These are phyloP conservation scores for Sylvietta virens DNA, from an alignment of 2,113 vertebrate genomes.

Conservation along the genomic window DNA sequence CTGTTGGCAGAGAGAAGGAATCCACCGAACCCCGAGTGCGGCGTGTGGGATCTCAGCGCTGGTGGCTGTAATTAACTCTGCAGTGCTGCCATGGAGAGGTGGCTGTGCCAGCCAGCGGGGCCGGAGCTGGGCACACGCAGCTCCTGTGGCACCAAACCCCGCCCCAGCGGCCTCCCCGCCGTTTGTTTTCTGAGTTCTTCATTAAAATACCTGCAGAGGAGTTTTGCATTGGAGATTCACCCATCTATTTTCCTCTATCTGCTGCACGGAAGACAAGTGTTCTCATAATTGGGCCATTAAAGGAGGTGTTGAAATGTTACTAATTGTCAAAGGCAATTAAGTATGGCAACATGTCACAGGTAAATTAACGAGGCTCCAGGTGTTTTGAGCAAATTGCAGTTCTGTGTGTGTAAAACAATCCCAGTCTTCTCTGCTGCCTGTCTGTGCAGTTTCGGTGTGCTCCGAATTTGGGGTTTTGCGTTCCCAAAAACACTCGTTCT, in stretches of 20 bases:
- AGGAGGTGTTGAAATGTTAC: constrained; percentile 79
- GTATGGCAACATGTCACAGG: constrained; percentile 78
- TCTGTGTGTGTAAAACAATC: not conserved
- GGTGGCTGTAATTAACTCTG: constrained; percentile 37
- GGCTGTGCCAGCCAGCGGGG: not conserved
- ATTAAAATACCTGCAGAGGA: not conserved
- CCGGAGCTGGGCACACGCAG: not conserved
- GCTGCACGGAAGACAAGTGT: constrained; percentile 47
- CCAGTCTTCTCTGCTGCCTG: not conserved
- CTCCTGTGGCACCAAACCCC: not conserved
- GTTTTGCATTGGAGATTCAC: not conserved
- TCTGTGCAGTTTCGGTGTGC: not conserved
- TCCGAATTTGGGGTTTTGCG: not conserved
- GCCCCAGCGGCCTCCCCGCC: not conserved
- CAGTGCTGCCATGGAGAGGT: not conserved
- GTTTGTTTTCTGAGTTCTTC: not conserved
- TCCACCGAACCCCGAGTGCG: not conserved
- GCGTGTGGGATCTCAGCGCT: not conserved
- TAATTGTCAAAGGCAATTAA: constrained; percentile 82
- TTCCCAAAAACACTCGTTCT: not conserved
- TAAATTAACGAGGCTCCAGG: constrained; percentile 76
- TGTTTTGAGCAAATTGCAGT: constrained; percentile 29
- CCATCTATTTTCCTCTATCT: constrained; percentile 68
- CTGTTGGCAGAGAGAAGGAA: not conserved
- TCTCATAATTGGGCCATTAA: constrained; percentile 76